A percentile compares a stretch with the other conserved stretches of the same genome.
These are phyloP conservation scores for Cepaea nemoralis DNA, from an alignment of 1,140 invertebrate species.

Conservation along the genomic window DNA sequence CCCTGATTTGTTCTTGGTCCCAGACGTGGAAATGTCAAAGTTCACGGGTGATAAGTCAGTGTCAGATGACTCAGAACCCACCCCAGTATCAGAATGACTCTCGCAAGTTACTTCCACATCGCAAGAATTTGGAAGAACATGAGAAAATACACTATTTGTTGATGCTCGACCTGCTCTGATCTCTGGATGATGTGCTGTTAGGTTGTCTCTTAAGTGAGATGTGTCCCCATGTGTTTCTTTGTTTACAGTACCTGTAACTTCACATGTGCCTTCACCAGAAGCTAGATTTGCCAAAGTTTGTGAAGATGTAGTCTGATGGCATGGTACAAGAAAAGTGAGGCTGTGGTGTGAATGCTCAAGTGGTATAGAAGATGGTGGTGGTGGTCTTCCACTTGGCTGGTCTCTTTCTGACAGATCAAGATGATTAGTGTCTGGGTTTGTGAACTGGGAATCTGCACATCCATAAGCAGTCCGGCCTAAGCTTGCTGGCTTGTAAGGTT, in stretches of 20 bases:
- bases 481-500: slow-evolving; percentile 43
- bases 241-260: neutral
- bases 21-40: neutral
- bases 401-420: slow-evolving; percentile 59
- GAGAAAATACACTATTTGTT: neutral
- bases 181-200: slow-evolving; percentile 28
- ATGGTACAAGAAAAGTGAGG: neutral
- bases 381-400: neutral
- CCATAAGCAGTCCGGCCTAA: neutral
- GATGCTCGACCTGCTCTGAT: neutral
- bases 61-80: slow-evolving; percentile 45
- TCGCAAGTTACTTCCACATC: neutral
- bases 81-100: slow-evolving; percentile 44
- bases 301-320: neutral
- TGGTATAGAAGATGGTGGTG: neutral
- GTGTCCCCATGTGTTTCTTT: slow-evolving; percentile 10
- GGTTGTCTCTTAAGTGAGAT: slow-evolving; percentile 14
- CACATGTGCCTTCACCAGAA: neutral
- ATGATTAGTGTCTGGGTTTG: slow-evolving; percentile 49
- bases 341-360: neutral
- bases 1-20: neutral
- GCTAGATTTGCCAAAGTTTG: neutral
- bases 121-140: neutral
- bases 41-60: slow-evolving; percentile 34
- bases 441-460: neutral